Evolutionary conservation across 2,888 invertebrate genomes (phyloP), one percentile per base, ranked within the genome.

Genomic region (Masnerella sp.): DNA sequence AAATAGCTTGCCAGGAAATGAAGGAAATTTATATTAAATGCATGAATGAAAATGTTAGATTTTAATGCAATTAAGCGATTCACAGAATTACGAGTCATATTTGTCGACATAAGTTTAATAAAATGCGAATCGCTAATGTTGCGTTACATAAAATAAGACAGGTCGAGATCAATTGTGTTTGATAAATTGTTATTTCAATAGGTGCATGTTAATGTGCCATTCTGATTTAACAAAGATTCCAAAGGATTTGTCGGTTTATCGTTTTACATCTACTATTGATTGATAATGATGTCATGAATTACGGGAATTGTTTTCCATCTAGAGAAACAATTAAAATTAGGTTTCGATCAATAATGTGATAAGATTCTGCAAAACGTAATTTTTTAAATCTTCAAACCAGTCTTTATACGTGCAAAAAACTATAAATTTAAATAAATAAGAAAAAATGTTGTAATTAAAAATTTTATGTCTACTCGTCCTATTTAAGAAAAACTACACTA

Each of bases 321-420:
- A 14, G 34, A 45, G 25, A 45, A 58, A 58, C 45, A 36, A 58
- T 58, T 58, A 58, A 58, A 58, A 58, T 58, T 36, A 58, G 45
- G 45, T 18, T 34, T 36, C 20, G 34, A 1, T n/a, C 8, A 28
- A n/a, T n/a, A n/a, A n/a, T n/a, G n/a, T 28, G 28, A 1, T n/a
- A 28, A 28, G 28, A 28, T 34, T n/a, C n/a, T n/a, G n/a, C 34
- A 12, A 34, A 11, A 34, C 5, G 34, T 12, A 34, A 34, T 11
- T n/a, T 25, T 17, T 42, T 38, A 3, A 15, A 38, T 15, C 14
- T 7, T 38, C 38, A 38, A 14, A 38, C 3, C 1, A n/a, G 25
- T 25, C 5, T 25, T 34, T 34, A n/a, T 25, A 25, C 7, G 25
- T 25, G 4, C 25, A 25, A 25, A 4, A 25, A 25, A 25, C 7